Evolutionary conservation across 2,797 vertebrate genomes (phyloP).

Genomic region (Epinephelus malabaricus): DNA sequence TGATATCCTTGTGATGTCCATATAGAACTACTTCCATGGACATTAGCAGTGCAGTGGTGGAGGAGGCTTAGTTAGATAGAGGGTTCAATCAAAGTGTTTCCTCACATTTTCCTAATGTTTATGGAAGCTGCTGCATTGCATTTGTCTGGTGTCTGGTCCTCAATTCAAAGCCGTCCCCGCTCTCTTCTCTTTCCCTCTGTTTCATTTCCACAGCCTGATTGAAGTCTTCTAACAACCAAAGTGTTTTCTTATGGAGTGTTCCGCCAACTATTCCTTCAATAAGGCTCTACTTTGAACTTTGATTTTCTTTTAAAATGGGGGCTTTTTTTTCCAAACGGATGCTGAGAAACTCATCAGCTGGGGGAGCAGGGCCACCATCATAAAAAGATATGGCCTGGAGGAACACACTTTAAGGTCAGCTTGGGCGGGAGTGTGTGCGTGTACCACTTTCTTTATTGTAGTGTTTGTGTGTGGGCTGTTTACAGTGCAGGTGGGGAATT

Average conservation of each 20-base stretch:
- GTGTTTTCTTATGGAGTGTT: conserved; percentile 80
- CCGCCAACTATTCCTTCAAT: conserved; percentile 77
- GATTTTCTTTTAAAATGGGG: conserved; percentile 80
- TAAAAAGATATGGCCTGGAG: conserved; percentile 82
- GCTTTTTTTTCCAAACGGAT: conserved; percentile 63
- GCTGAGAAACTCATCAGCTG: conserved; percentile 82
- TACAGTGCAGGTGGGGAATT: conserved; percentile 67
- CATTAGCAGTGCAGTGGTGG: conserved; percentile 66
- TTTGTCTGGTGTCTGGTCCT: conserved; percentile 73
- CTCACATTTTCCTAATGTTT: conserved; percentile 72
- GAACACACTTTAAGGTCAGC: conserved; percentile 78
- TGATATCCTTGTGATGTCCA: conserved; percentile 82
- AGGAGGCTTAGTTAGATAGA: conserved; percentile 62
- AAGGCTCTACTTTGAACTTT: conserved; percentile 81
- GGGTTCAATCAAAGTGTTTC: conserved; percentile 75
- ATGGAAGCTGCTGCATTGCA: conserved; percentile 73
- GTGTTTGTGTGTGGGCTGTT: conserved; percentile 66
- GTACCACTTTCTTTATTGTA: conserved; percentile 67
- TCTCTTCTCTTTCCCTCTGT: conserved; percentile 63
- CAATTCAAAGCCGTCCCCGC: conserved; percentile 70
- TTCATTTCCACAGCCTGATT: conserved; percentile 81
- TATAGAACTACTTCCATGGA: conserved; percentile 65
- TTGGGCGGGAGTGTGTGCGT: conserved; percentile 63
- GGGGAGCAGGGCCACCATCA: conserved; percentile 71
- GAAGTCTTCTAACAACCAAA: conserved; percentile 80